Evolutionary conservation across 1,140 invertebrate genomes (phyloP), one percentile per base, ranked within the genome.

Genomic region (Drosophila parabipectinata): DNA sequence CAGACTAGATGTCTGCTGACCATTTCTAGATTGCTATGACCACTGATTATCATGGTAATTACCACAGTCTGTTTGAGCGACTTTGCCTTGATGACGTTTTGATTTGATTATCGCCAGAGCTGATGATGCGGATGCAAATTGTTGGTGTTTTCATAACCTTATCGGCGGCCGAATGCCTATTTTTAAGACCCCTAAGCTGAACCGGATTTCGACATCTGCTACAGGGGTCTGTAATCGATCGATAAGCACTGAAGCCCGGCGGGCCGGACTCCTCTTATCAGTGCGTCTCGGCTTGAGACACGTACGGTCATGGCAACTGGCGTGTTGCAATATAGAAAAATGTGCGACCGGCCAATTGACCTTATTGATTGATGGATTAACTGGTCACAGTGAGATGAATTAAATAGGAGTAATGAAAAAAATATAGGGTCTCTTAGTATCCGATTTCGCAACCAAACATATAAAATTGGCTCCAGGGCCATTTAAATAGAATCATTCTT

Each of bases 41-140:
- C 18, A 18, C 9, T 10, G n/a, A 10, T 12, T 53, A 12, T 52
- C 14, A 30, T 52, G 14, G 50, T 26, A 52, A 32, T 52, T 14
- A 52, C 7, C 15, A n/a, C 14, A 18, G 14, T 24, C n/a, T 30
- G 45, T 57, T 8, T 30, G 3, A 15, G 30, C 34, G 63, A 69
- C 51, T 68, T 68, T 30, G 63, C 3, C 14, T 10, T 14, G 18
- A 37, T 69, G 63, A 69, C 66, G 66, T 37, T 57, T 32, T 4
- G 10, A 30, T 47, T 61, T 21, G n/a, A 15, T 60, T 8, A 30
- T 48, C 15, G 21, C 7, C 18, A 45, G 3, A 50, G 79, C 34
- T 62, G 53, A 50, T 63, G 62, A 79, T 64, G 39, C 77, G 80
- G 80, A 84, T 84, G 77, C 76, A 77, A 61, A 52, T 26, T 18